Evolutionary conservation across 2,113 vertebrate species (phyloP).

Genomic region (Procavia capensis): DNA sequence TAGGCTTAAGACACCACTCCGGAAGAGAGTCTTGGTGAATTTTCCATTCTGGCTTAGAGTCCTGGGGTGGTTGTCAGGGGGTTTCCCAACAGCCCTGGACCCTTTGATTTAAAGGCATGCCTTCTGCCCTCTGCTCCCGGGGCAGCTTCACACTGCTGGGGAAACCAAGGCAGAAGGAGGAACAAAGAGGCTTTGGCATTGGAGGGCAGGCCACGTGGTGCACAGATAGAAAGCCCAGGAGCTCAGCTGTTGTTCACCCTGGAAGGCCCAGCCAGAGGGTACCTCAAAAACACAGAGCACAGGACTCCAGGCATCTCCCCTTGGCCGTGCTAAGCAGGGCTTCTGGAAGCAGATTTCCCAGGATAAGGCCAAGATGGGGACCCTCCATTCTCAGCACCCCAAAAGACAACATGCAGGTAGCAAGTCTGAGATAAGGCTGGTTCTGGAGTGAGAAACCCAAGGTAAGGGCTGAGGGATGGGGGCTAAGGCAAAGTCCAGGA

Average conservation of each 20-base stretch:
- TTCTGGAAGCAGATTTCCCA: neutral
- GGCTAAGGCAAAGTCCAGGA: neutral
- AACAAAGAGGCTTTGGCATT: slow-evolving; percentile 55
- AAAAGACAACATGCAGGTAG: slow-evolving; percentile 36
- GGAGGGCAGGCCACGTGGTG: neutral
- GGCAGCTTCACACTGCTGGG: neutral
- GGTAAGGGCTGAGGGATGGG: neutral
- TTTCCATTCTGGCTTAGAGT: neutral
- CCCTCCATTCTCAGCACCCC: neutral
- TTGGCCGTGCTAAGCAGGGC: neutral
- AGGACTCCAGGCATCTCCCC: neutral
- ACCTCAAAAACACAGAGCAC: neutral
- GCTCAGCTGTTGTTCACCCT: neutral
- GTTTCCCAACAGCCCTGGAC: neutral
- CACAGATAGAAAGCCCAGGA: neutral
- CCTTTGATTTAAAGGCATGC: neutral
- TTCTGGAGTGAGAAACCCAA: neutral
- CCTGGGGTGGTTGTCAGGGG: neutral
- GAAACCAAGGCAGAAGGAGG: slow-evolving; percentile 22
- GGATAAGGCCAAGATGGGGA: neutral
- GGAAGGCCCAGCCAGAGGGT: neutral
- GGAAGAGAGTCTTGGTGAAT: neutral
- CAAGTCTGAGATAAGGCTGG: slow-evolving; percentile 56
- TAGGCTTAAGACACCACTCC: slow-evolving; percentile 17
- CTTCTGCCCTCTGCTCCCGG: neutral